These are phyloP conservation scores for Trichonephila inaurata DNA, from an alignment of 1,140 invertebrate species.

Conservation along the genomic window DNA sequence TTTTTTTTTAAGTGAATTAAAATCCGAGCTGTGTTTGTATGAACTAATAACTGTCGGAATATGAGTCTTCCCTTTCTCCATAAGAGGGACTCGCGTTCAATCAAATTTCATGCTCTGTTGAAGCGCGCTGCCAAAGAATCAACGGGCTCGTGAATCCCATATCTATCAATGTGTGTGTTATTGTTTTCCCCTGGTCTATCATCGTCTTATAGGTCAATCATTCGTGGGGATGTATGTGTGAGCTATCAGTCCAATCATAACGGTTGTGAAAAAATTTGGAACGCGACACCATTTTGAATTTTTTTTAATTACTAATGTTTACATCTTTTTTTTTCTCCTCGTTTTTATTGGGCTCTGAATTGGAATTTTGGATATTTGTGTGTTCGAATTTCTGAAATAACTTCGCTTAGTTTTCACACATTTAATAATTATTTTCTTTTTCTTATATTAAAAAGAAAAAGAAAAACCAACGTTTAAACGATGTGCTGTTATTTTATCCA, in stretches of 20 bases:
- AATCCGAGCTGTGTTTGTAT: background rate
- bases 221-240: background rate
- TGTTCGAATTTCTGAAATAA: too few relatives aligned
- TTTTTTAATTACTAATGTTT: background rate
- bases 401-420: too few relatives aligned
- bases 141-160: background rate
- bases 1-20: background rate
- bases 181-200: background rate
- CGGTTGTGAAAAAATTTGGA: background rate
- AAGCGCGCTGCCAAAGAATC: background rate
- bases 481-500: too few relatives aligned
- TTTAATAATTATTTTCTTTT: too few relatives aligned
- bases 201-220: background rate
- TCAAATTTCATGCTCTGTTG: constrained; percentile 7
- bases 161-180: background rate
- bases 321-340: too few relatives aligned
- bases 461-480: too few relatives aligned
- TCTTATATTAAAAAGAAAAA: too few relatives aligned
- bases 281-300: background rate
- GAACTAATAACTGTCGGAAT: background rate
- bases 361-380: too few relatives aligned
- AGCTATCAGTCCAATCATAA: background rate
- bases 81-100: background rate
- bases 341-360: too few relatives aligned
- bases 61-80: background rate